These are phyloP conservation scores for Tetanocera ferruginea DNA, from an alignment of 2,888 invertebrate species.

Conservation along the genomic window DNA sequence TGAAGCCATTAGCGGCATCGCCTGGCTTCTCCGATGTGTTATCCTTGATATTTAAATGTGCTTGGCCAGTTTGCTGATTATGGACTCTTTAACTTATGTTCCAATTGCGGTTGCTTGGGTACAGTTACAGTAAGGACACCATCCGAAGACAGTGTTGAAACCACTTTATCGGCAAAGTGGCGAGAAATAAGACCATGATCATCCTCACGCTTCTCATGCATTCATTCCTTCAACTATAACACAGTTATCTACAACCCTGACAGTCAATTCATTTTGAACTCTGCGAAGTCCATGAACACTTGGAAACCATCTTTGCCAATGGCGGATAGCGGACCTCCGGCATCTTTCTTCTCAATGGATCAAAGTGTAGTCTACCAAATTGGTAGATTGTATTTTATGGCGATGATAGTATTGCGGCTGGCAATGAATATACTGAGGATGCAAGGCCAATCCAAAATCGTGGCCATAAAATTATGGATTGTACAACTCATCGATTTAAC, in stretches of 20 bases:
- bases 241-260: conserved; percentile 81
- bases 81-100: conserved; percentile 71
- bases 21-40: conserved; percentile 63
- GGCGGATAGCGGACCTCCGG: conserved; percentile 22
- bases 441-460: conserved; percentile 55
- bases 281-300: conserved; percentile 80
- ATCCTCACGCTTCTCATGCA: conserved; percentile 82
- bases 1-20: conserved; percentile 42
- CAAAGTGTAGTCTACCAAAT: conserved; percentile 41
- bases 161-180: conserved; percentile 81
- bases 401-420: conserved; percentile 4
- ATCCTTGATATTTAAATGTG: conserved; percentile 71
- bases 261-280: conserved; percentile 82
- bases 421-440: conserved; percentile 46
- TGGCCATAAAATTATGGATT: conserved; percentile 54
- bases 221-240: conserved; percentile 84
- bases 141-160: conserved; percentile 82
- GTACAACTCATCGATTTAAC: conserved; percentile 52
- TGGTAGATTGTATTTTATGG: conserved; percentile 16
- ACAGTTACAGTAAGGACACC: conserved; percentile 80
- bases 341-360: neutral
- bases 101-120: conserved; percentile 70
- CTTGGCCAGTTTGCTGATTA: conserved; percentile 75
- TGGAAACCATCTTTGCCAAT: conserved; percentile 76
- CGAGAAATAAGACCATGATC: conserved; percentile 82